phyloP scores from a whole-genome alignment of 1,140 invertebrate species.

The Battus philenor region DNA sequence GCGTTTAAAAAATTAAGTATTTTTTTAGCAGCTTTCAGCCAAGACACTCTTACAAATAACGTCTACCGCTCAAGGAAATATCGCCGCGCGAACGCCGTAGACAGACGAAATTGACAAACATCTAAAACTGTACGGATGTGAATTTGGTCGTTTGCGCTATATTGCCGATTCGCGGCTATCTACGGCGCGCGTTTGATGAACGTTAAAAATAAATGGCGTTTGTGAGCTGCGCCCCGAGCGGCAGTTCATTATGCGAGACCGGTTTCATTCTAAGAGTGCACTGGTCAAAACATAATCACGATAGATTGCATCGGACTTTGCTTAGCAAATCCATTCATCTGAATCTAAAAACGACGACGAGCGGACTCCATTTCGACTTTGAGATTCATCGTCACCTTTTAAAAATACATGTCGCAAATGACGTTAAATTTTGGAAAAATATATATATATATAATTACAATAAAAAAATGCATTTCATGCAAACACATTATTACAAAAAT shows the following conservation, averaged over 20 bases:
- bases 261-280: slow-evolving; percentile 45
- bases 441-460: slow-evolving; percentile 14
- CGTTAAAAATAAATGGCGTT: neutral
- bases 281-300: slow-evolving; percentile 30
- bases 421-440: slow-evolving; percentile 36
- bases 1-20: slow-evolving; percentile 48
- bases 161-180: neutral
- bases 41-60: slow-evolving; percentile 23
- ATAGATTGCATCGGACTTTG: slow-evolving; percentile 39
- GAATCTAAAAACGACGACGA: slow-evolving; percentile 23
- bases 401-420: slow-evolving; percentile 36
- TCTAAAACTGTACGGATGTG: no score
- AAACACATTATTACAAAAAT: slow-evolving; percentile 65
- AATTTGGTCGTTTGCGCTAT: neutral
- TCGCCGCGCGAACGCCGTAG: no score
- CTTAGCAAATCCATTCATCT: slow-evolving; percentile 54
- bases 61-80: slow-evolving; percentile 7
- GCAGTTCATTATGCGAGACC: slow-evolving; percentile 22
- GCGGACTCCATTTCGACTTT: slow-evolving; percentile 28
- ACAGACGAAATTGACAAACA: no score
- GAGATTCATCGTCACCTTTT: slow-evolving; percentile 54
- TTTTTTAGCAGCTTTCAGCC: slow-evolving; percentile 49
- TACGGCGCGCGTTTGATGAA: neutral
- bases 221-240: neutral
- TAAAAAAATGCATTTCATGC: slow-evolving; percentile 69